Percentiles rank a stretch among this genome's conserved stretches.
These are phyloP conservation scores for human DNA, from an alignment of 2,113 vertebrate genomes.

Conservation along the genomic window DNA sequence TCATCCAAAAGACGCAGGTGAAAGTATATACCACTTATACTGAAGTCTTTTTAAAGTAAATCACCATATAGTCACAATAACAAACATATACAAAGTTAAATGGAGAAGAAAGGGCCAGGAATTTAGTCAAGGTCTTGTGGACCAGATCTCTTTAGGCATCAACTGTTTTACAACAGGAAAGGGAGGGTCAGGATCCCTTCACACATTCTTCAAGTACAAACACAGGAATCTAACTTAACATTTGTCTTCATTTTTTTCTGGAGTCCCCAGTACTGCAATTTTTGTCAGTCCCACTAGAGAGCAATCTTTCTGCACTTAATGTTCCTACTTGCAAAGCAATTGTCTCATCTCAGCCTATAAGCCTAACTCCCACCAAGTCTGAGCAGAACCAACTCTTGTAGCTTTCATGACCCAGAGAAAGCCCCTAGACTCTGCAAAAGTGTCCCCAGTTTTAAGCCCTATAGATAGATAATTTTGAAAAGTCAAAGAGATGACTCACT, in stretches of 20 bases:
- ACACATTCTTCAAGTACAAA: not conserved
- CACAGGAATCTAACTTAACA: not conserved
- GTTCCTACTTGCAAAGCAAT: not conserved
- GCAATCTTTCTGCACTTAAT: conserved; percentile 66
- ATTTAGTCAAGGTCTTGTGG: not conserved
- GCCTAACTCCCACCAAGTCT: not conserved
- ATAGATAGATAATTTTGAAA: conserved; percentile 22
- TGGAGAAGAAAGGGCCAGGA: not conserved
- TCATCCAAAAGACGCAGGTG: not conserved
- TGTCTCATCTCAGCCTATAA: not conserved
- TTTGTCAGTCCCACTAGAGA: conserved; percentile 69
- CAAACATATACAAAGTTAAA: not conserved
- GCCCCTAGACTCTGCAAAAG: not conserved
- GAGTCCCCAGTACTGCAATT: conserved; percentile 55
- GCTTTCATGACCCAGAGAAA: not conserved
- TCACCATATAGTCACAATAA: not conserved
- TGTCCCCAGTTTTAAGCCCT: not conserved
- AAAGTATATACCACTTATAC: not conserved
- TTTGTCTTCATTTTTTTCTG: not conserved
- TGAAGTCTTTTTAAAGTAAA: not conserved
- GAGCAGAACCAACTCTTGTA: not conserved
- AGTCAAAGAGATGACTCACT: not conserved
- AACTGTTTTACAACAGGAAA: not conserved
- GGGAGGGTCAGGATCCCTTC: not conserved
- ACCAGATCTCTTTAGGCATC: not conserved